Base-by-base conservation (phyloP, 2,888 invertebrate genomes). In the Ptychoptera contaminata region DNA sequence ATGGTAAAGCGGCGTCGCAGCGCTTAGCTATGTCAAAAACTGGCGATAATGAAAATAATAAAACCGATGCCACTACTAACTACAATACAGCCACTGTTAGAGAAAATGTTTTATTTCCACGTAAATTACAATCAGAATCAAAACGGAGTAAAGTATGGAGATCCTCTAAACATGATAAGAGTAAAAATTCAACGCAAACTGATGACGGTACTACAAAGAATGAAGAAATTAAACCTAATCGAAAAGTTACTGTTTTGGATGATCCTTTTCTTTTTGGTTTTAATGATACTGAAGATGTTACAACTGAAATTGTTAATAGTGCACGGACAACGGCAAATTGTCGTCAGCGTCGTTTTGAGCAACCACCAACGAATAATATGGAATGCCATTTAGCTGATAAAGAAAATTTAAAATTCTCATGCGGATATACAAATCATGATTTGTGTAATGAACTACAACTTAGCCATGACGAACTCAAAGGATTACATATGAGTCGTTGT, bases 1-100 rank as follows among this genome's bases (percentile, higher is more conserved):
- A 86, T 62, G 83, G 81, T 49, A 65, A 65, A 51, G 65, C 65
- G 46, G 65, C 65, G 48, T 65, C 65, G 12, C 73, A 69, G 54
- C 63, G 73, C 53, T 70, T 73, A 65, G 65, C 69, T 37, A 44
- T 41, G 61, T 32, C 44, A n/a, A 38, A 34, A 31, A 48, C 42
- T 23, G 45, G 16, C 4, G 45, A 42, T 23, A 12, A 16, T 11
- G 15, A 11, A 38, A 48, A 47, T 47, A 46, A 49, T 47, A 46
- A 45, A 47, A 50, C 46, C 45, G 49, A 47, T 48, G 44, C 40
- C 42, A 49, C 46, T 43, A 46, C 37, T 15, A 45, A 42, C 42
- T 35, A 43, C 36, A 43, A 46, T 43, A 45, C 40, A 43, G 49
- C 48, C 44, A 47, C 14, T 37, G 8, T 4, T 7, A 37, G 15